Evolutionary conservation across 2,113 vertebrate genomes (phyloP), one percentile per base, ranked within the genome.

Genomic region (Tretioscincus oriximinensis): DNA sequence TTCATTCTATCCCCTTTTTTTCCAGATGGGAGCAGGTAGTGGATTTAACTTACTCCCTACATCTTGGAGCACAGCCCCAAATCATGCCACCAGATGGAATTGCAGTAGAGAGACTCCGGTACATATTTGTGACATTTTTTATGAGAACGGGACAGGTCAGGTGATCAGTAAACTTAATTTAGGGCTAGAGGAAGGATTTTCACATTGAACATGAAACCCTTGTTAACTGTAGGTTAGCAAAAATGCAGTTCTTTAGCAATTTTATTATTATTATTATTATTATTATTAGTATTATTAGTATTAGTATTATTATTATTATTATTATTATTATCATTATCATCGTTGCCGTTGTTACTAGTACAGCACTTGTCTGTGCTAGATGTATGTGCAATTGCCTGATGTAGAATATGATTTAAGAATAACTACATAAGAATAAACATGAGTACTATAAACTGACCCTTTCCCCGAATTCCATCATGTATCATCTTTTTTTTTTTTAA

Each of bases 11-110:
- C 28, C 3, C 69, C 49, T 14, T 21, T 78, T 73, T 31, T 88
- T 87, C 65, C 90, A 97, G 97, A 77, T 99, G 98, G 98, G 98
- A 99, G 83, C 96, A 99, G 83, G 98, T 98, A 88, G 97, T 99
- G 88, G 97, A 98, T 78, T 94, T 97, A 83, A 97, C 97, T 0
- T 97, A 97, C 20, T 96, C 97, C 0, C 86, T 98, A 69, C 96
- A 96, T 84, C 94, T 99, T 0, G 97, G 97, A 35, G 92, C 96
- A 0, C 97, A 94, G 81, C 97, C 97, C 74, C 96, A 92, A 86
- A 91, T 97, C 0, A 96, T 97, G 0, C 95, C 96, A 73, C 90
- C 93, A 3, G 98, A 99, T 47, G 93, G 94, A 0, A 94, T 94
- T 0, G 98, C 97, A 2, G 93, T 98, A n/a, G 95, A 97, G 86